These are phyloP conservation scores for Sterna hirundo DNA, from an alignment of 2,113 vertebrate genomes.

Conservation along the genomic window DNA sequence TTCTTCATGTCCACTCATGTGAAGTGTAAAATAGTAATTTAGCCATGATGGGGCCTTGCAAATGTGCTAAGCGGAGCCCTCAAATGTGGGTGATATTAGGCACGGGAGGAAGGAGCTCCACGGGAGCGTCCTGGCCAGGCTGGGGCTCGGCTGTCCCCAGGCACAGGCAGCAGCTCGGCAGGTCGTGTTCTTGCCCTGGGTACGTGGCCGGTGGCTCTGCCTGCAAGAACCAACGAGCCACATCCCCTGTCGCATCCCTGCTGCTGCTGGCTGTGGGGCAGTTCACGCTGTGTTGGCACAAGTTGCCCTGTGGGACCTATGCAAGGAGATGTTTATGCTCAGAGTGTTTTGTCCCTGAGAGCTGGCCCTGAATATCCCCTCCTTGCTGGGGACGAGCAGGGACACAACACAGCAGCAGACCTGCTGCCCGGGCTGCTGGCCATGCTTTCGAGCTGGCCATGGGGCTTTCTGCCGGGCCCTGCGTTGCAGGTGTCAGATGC, in stretches of 20 bases:
- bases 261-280: accelerated
- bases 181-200: accelerated
- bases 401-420: accelerated
- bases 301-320: neutral
- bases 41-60: neutral
- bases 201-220: neutral
- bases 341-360: neutral
- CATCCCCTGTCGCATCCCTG: neutral
- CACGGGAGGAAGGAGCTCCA: neutral
- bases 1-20: neutral
- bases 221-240: neutral
- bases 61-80: neutral
- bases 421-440: neutral
- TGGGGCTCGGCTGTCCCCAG: neutral
- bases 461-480: neutral
- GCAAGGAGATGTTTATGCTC: neutral
- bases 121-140: neutral
- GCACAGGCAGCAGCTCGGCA: neutral
- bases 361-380: neutral
- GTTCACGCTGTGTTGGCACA: accelerated
- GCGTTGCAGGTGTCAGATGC: neutral
- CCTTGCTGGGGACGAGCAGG: neutral
- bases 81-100: accelerated
- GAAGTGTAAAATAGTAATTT: neutral
- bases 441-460: accelerated